Conservation (phyloP, 2,113 vertebrate species). For the Ifrita kowaldi region DNA sequence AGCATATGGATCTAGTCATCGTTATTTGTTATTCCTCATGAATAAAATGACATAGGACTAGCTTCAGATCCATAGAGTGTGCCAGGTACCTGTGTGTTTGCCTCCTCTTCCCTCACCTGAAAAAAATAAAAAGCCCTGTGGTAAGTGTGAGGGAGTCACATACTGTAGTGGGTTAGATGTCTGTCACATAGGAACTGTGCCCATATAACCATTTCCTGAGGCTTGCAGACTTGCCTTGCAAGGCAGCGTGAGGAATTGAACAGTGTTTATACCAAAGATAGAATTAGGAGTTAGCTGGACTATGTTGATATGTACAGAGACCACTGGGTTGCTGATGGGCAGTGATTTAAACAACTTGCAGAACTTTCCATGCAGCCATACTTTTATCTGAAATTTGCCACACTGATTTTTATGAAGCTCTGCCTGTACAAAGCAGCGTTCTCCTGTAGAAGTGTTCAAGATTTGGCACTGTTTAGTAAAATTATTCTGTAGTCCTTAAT, state of each 20-base stretch:
- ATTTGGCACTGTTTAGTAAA: neutral
- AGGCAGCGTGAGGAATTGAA: neutral
- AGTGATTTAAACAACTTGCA: neutral
- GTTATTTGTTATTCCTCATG: neutral
- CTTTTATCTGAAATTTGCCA: neutral
- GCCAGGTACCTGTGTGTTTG: neutral
- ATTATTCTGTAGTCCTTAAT: neutral
- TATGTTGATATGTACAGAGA: accelerated
- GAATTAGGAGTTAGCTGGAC: neutral
- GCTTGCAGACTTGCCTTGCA: neutral
- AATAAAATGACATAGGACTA: neutral
- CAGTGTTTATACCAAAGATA: neutral
- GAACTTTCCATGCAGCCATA: neutral
- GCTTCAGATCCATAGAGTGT: neutral
- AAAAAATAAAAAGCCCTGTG: neutral
- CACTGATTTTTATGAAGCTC: neutral
- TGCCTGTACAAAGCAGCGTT: neutral
- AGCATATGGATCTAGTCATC: neutral
- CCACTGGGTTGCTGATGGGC: neutral
- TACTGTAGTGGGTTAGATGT: neutral
- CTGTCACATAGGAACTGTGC: neutral
- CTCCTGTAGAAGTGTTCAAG: accelerated
- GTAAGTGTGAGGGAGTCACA: neutral
- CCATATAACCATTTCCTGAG: accelerated
- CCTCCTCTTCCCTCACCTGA: neutral